Conservation (phyloP, 37 sponge, comb jelly and placozoan species). For the Corticium candelabrum region DNA sequence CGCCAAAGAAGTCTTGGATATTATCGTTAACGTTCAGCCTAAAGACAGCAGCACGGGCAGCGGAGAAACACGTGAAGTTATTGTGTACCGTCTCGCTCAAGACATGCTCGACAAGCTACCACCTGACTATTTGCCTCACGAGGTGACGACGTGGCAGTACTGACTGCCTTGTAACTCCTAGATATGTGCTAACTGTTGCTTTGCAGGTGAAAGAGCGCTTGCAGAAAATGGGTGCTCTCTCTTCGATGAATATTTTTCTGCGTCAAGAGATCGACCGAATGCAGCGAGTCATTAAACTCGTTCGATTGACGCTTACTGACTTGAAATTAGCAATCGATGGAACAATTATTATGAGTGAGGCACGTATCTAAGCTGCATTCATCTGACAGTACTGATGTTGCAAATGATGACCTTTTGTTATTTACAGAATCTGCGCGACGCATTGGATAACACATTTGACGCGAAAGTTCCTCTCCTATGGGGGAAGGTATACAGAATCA, state of each 20-base stretch:
- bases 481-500: too few species aligned
- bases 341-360: constrained; percentile 99
- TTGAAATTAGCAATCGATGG: constrained; percentile 98
- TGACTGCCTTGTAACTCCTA: too few species aligned
- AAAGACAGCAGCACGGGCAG: constrained; percentile 91
- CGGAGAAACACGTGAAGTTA: constrained; percentile 92
- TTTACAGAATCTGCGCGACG: constrained; percentile 69
- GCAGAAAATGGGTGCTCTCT: constrained; percentile 83
- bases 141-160: too few species aligned
- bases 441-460: constrained; percentile 95
- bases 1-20: constrained; percentile 36
- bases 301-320: constrained; percentile 86
- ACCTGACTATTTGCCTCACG: constrained; percentile 83
- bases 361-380: constrained; percentile 7
- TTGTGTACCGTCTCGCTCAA: constrained; percentile 77
- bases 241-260: constrained; percentile 96
- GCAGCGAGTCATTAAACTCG: constrained; percentile 88
- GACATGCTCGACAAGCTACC: constrained; percentile 95
- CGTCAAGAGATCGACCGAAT: constrained; percentile 97
- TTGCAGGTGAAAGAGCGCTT: constrained; percentile 49
- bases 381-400: neutral
- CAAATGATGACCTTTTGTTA: neutral
- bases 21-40: constrained; percentile 43
- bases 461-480: constrained; percentile 85
- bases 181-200: neutral